Evolutionary conservation across 2,797 vertebrate species (phyloP).

Genomic region (Triplophysa bombifrons): DNA sequence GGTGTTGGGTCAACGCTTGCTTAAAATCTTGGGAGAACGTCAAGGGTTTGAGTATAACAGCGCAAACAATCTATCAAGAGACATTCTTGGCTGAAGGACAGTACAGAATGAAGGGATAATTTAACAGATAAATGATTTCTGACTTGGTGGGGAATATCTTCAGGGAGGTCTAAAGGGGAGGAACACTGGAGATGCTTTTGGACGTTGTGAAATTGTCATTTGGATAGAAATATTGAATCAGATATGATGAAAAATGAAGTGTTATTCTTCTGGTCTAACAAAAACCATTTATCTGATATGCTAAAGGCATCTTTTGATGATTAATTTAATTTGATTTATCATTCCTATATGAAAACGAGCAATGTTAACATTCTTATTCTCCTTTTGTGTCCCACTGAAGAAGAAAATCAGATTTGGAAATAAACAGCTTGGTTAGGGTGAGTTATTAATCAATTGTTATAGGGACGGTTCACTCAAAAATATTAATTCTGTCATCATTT

Average conservation of each 20-base stretch:
- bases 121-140: conserved; percentile 23
- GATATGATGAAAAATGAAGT: background rate
- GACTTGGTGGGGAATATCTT: conserved; percentile 17
- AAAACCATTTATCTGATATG: too few relatives aligned
- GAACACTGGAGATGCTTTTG: conserved; percentile 7
- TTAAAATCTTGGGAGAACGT: conserved; percentile 61
- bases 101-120: conserved; percentile 56
- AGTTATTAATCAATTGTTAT: too few relatives aligned
- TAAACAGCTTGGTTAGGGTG: too few relatives aligned
- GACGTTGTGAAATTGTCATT: background rate
- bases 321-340: too few relatives aligned
- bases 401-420: too few relatives aligned
- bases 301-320: too few relatives aligned
- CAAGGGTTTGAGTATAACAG: conserved; percentile 61
- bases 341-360: too few relatives aligned
- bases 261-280: background rate
- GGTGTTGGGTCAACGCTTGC: conserved; percentile 59
- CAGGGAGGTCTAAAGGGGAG: background rate
- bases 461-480: too few relatives aligned
- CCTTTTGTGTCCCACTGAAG: too few relatives aligned
- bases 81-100: conserved; percentile 17
- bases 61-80: conserved; percentile 45
- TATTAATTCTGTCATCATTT: too few relatives aligned
- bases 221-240: background rate
- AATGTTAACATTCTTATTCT: too few relatives aligned